Base-by-base conservation (phyloP, 2,888 invertebrate genomes). In the Aporophyla lueneburgensis region DNA sequence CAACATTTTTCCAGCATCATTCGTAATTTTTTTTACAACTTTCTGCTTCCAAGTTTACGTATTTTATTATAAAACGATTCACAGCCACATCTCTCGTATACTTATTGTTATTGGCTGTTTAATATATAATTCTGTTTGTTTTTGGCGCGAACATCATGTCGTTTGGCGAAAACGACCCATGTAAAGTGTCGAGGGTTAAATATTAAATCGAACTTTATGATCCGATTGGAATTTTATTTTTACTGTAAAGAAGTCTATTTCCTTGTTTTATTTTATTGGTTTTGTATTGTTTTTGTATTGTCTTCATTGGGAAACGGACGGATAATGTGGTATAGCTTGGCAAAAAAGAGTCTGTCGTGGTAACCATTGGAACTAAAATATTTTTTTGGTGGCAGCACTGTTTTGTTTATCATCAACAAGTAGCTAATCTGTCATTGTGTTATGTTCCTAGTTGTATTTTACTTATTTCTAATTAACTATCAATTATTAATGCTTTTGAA, bases 71-170 rank as follows among this genome's bases (percentile, higher is more conserved):
- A 72, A 80, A 86, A 80, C 84, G 49, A 84, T 80, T 81, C 76
- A 58, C 66, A 73, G 65, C 49, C 74, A 59, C 74, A 70, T 71
- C 54, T 74, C 76, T 74, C 24, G 53, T 73, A 71, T 73, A 80
- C 75, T 84, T 86, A 87, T 81, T 87, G 82, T 88, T 89, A 88
- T 89, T 81, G 86, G 73, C 59, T 79, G 71, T 84, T 83, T 84
- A 87, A 87, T 85, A 79, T 80, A 87, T 80, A 80, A 86, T 88
- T 86, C 84, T 80, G 84, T 83, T 76, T 87, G 86, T 79, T 87
- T 87, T 88, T 81, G 81, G 84, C 40, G 77, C 61, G 85, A 88
- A 86, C 71, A 78, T 76, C 63, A 46, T 72, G 83, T 86, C 68
- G 72, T 77, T 83, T 84, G 54, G 80, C 68, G 54, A 77, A 76